Percentiles rank a stretch among this genome's conserved stretches.
These are phyloP conservation scores for Microplitis deprimator DNA, from an alignment of 2,888 invertebrate genomes.

Conservation along the genomic window DNA sequence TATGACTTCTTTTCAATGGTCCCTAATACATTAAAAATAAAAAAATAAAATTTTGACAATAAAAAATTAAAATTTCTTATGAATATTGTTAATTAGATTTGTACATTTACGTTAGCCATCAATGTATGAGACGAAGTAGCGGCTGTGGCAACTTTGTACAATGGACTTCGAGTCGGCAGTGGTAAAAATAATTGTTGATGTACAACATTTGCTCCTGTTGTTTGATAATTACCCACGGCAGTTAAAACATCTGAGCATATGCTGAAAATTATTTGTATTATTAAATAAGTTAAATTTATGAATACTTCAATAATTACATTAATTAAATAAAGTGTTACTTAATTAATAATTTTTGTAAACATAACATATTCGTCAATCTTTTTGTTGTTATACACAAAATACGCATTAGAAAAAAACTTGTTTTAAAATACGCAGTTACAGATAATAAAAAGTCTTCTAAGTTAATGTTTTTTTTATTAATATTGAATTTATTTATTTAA, in stretches of 20 bases:
- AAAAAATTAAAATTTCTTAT: not conserved
- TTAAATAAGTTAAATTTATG: not conserved
- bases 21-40: slow-evolving; percentile 71
- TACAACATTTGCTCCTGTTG: slow-evolving; percentile 70
- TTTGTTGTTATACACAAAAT: no score
- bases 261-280: slow-evolving; percentile 50
- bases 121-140: slow-evolving; percentile 67
- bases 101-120: slow-evolving; percentile 66
- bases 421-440: no score
- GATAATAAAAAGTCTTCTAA: not conserved
- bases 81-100: not conserved
- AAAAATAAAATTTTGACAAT: slow-evolving; percentile 13
- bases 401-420: no score
- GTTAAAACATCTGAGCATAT: slow-evolving; percentile 65
- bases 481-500: no score
- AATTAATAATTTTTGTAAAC: no score
- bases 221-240: slow-evolving; percentile 64
- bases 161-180: slow-evolving; percentile 71
- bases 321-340: not conserved
- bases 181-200: slow-evolving; percentile 82
- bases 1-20: slow-evolving; percentile 76
- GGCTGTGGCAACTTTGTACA: slow-evolving; percentile 70
- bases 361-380: no score
- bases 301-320: not conserved
- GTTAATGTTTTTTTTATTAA: not conserved